Evolutionary conservation across 2,888 invertebrate species (phyloP).

Genomic region (Netelia inedita): DNA sequence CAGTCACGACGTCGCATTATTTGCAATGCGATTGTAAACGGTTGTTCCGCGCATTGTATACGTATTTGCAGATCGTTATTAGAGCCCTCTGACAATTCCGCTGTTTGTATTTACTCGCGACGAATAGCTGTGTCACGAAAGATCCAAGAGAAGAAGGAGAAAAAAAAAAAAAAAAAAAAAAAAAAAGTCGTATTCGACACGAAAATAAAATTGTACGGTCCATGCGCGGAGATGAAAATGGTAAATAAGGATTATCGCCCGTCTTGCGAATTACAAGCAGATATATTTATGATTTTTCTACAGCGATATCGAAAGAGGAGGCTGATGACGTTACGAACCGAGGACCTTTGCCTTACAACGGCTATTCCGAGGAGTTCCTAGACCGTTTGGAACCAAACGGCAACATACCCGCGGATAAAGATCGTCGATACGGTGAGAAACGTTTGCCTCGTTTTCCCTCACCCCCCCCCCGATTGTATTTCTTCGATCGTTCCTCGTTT

Average conservation of each 20-base stretch:
- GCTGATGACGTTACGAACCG: conserved; percentile 90
- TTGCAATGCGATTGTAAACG: conserved; percentile 55
- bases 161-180: conserved; percentile 3
- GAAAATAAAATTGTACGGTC: neutral
- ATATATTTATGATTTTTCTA: conserved; percentile 82
- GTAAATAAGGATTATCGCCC: neutral
- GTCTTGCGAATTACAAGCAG: neutral
- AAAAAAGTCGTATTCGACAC: neutral
- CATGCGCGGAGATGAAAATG: too few relatives aligned
- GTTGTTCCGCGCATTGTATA: conserved; percentile 56
- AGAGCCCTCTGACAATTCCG: conserved; percentile 31
- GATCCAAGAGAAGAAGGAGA: neutral
- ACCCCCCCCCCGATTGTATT: conserved; percentile 38
- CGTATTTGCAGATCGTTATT: conserved; percentile 56
- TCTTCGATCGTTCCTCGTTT: conserved; percentile 5
- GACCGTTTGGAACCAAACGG: conserved; percentile 97
- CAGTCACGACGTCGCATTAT: conserved; percentile 52
- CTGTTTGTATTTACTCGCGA: conserved; percentile 59
- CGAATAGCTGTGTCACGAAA: conserved; percentile 32
- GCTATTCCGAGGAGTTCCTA: conserved; percentile 97
- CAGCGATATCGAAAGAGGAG: conserved; percentile 97
- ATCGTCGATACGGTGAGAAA: conserved; percentile 89
- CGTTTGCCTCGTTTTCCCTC: conserved; percentile 47
- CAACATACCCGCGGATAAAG: conserved; percentile 95
- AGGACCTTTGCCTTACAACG: conserved; percentile 95